phyloP scores from a whole-genome alignment of 2,113 vertebrate species.

The Pomatostomus ruficeps region DNA sequence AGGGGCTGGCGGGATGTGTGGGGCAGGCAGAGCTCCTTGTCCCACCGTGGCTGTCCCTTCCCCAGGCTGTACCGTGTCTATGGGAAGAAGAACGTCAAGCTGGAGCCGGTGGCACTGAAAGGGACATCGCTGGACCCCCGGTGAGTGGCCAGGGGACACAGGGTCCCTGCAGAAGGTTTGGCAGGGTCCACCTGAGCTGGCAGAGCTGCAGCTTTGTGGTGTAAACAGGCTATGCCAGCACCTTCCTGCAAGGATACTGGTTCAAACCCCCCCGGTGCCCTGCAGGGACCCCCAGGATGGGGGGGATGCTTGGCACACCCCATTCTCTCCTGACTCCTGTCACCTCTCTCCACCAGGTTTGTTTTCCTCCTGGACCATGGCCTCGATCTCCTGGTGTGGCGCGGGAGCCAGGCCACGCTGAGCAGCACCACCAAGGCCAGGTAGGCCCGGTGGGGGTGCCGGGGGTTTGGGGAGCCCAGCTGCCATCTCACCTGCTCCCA shows the following conservation, averaged over 20 bases:
- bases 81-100: slow-evolving; percentile 90
- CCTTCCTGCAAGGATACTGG: neutral
- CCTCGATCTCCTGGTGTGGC: slow-evolving; percentile 88
- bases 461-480: neutral
- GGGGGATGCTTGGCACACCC: fast-evolving
- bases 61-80: slow-evolving; percentile 91
- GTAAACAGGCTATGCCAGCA: fast-evolving
- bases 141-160: slow-evolving; percentile 51
- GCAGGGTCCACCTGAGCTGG: neutral
- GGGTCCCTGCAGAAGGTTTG: neutral
- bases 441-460: slow-evolving; percentile 38
- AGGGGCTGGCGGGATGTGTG: fast-evolving
- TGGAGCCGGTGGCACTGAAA: slow-evolving; percentile 89
- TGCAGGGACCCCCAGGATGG: neutral
- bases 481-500: neutral
- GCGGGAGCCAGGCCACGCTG: slow-evolving; percentile 86
- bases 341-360: slow-evolving; percentile 71
- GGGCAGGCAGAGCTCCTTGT: neutral
- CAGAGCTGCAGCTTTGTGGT: neutral
- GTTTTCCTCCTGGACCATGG: slow-evolving; percentile 91
- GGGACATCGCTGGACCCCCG: slow-evolving; percentile 87
- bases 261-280: neutral
- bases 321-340: neutral
- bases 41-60: neutral
- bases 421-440: slow-evolving; percentile 94